These are phyloP conservation scores for Scomberomorus guttatus DNA, from an alignment of 2,797 vertebrate species.

Conservation along the genomic window DNA sequence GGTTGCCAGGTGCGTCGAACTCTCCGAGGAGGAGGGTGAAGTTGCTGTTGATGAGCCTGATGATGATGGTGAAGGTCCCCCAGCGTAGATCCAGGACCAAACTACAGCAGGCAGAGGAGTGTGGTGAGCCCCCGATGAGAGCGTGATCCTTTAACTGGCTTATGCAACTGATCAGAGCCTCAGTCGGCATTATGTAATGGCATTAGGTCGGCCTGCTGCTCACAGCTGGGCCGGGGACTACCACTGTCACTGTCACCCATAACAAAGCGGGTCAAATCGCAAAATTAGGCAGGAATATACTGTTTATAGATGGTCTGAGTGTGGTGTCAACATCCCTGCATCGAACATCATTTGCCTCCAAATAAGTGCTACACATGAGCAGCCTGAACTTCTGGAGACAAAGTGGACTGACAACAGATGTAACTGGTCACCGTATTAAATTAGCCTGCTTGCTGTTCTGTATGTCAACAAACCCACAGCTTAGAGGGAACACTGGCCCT, in stretches of 20 bases:
- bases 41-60: conserved; percentile 9
- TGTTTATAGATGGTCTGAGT: neutral
- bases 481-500: neutral
- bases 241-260: conserved; percentile 36
- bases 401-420: neutral
- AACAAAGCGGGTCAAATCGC: conserved; percentile 41
- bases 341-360: neutral
- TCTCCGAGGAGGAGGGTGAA: conserved; percentile 13
- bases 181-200: conserved; percentile 73
- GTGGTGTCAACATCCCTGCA: neutral
- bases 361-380: neutral
- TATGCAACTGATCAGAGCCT: conserved; percentile 70
- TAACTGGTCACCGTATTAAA: neutral
- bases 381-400: neutral
- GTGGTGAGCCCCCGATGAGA: conserved; percentile 36
- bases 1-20: conserved; percentile 61
- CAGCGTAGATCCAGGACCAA: conserved; percentile 8
- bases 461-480: conserved; percentile 6
- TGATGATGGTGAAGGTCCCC: conserved; percentile 1
- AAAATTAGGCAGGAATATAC: neutral
- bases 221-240: conserved; percentile 60
- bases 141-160: conserved; percentile 64
- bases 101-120: conserved; percentile 28
- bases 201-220: conserved; percentile 68
- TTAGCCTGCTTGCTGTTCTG: conserved; percentile 15